phyloP scores from a whole-genome alignment of 2,797 vertebrate species.

The Heteromormyrus szaboi region DNA sequence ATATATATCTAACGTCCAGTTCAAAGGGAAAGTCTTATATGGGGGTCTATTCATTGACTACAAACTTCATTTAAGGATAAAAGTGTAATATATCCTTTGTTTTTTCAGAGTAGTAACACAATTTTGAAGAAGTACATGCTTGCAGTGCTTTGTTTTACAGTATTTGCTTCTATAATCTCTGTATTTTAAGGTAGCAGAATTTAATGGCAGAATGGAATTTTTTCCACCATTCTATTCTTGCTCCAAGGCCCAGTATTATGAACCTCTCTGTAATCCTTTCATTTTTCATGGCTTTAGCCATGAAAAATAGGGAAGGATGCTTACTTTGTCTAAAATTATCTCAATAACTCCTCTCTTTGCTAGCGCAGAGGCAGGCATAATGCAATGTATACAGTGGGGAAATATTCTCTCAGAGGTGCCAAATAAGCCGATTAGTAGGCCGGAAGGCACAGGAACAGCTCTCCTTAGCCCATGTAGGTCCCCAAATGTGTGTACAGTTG shows the following conservation, averaged over 20 bases:
- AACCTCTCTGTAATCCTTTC: slow-evolving; percentile 6
- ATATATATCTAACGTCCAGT: not conserved
- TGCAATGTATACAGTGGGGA: not conserved
- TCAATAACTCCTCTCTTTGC: not conserved
- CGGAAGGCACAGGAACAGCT: not conserved
- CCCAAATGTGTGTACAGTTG: not conserved
- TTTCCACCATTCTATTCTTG: not conserved
- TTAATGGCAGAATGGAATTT: not conserved
- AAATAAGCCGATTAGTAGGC: slow-evolving; percentile 10
- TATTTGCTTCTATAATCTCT: not conserved
- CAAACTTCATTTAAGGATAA: not conserved
- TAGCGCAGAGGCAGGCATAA: not conserved
- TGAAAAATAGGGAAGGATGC: not conserved
- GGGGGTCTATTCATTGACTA: not conserved
- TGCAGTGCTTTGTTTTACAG: not conserved
- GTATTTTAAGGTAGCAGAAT: not conserved
- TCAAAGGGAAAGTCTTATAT: not conserved
- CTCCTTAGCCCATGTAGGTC: not conserved
- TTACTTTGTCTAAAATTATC: not conserved
- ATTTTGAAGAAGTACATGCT: not conserved
- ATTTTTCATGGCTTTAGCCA: not conserved
- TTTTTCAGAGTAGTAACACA: not conserved
- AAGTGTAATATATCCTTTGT: not conserved
- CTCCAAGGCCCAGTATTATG: slow-evolving; percentile 7
- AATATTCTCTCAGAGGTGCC: not conserved